A percentile compares a stretch with the other conserved stretches of the same genome.
Conservation (phyloP, 1,140 invertebrate genomes). For the Ips nitidus region DNA sequence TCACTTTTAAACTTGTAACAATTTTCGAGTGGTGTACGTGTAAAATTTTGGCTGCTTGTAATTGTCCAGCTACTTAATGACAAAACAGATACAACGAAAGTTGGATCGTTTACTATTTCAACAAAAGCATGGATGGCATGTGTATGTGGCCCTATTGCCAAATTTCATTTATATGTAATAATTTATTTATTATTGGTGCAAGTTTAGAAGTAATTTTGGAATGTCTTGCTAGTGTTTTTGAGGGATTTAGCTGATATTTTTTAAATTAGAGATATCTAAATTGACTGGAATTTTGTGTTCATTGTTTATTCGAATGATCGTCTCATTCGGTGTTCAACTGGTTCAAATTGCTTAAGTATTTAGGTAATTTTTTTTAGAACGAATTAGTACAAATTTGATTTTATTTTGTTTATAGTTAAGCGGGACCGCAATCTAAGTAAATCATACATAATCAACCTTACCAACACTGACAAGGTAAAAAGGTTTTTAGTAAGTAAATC, state of each 20-base stretch:
- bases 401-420: constrained; percentile 1
- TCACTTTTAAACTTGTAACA: constrained; percentile 41
- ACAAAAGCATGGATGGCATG: not conserved
- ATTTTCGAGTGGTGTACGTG: not conserved
- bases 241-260: constrained; percentile 12
- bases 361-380: constrained; percentile 18
- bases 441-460: not conserved
- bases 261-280: constrained; percentile 17
- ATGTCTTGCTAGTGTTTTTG: constrained; percentile 8
- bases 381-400: constrained; percentile 22
- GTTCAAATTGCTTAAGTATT: constrained; percentile 9
- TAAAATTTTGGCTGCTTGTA: constrained; percentile 1
- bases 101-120: not conserved
- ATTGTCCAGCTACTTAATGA: constrained; percentile 1
- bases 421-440: not conserved
- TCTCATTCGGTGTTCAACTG: constrained; percentile 17
- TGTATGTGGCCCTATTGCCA: constrained; percentile 33
- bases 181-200: constrained; percentile 13
- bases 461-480: too few relatives aligned
- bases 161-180: constrained; percentile 1
- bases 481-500: too few relatives aligned
- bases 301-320: constrained; percentile 37
- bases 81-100: not conserved
- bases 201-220: constrained; percentile 14
- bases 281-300: constrained; percentile 40